phyloP scores from a whole-genome alignment of 2,888 invertebrate genomes.

The Eupeodes luniger region DNA sequence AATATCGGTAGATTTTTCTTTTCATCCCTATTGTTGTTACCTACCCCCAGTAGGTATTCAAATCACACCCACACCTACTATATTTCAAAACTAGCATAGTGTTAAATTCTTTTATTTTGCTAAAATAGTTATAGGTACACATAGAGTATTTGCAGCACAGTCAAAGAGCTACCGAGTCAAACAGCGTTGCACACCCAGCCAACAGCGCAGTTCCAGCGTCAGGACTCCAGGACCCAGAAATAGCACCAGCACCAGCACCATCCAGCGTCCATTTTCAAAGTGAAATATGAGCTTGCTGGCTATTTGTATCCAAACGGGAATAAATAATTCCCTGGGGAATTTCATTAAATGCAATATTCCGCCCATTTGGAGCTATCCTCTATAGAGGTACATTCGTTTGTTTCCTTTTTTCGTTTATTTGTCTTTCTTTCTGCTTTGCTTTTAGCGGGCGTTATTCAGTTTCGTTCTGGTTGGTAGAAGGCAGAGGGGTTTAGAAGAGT shows the following conservation, averaged over 20 bases:
- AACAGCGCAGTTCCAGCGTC: too few relatives aligned
- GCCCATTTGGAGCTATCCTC: slow-evolving; percentile 23
- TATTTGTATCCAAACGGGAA: slow-evolving; percentile 69
- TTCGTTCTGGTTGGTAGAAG: neutral
- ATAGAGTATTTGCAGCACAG: neutral
- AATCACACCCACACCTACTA: neutral
- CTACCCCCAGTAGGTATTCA: neutral
- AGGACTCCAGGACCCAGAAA: too few relatives aligned
- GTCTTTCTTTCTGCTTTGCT: neutral
- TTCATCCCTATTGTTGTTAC: neutral
- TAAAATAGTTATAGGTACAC: slow-evolving; percentile 27
- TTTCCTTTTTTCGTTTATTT: neutral
- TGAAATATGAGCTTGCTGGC: slow-evolving; percentile 63
- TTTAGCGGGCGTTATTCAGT: slow-evolving; percentile 31
- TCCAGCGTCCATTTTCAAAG: slow-evolving; percentile 45
- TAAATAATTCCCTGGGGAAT: slow-evolving; percentile 70
- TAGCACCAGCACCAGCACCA: neutral
- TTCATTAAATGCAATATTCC: slow-evolving; percentile 73
- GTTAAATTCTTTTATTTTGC: slow-evolving; percentile 15
- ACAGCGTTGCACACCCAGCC: slow-evolving; percentile 9
- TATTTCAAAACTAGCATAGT: neutral
- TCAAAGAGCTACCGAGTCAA: slow-evolving; percentile 40
- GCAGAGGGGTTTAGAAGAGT: neutral
- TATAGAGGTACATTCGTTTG: slow-evolving; percentile 6
- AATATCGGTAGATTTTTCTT: neutral